phyloP scores from a whole-genome alignment of 2,888 invertebrate species.

The Geophilus truncorum region DNA sequence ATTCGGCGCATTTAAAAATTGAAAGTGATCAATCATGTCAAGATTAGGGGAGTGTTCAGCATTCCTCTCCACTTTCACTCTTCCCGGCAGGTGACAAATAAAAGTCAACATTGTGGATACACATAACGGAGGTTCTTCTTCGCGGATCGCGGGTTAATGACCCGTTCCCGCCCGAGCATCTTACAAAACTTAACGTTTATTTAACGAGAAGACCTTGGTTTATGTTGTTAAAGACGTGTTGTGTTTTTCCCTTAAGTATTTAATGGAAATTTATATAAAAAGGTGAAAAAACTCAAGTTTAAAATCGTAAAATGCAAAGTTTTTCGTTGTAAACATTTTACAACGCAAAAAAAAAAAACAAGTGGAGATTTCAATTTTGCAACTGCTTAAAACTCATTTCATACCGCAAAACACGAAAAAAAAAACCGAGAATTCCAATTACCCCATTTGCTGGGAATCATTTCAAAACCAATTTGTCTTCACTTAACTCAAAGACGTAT shows the following conservation, averaged over 20 bases:
- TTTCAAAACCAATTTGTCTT: background rate
- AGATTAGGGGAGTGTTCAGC: background rate
- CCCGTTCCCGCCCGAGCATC: too few relatives aligned
- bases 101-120: background rate
- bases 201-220: background rate
- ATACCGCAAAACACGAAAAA: too few relatives aligned
- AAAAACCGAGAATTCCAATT: background rate
- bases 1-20: background rate
- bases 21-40: constrained; percentile 20
- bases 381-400: too few relatives aligned
- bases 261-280: too few relatives aligned
- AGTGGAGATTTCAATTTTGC: too few relatives aligned
- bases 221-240: too few relatives aligned
- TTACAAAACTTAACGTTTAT: background rate
- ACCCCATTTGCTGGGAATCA: background rate
- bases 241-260: too few relatives aligned
- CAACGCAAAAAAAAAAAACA: too few relatives aligned
- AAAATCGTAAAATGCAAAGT: too few relatives aligned
- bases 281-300: too few relatives aligned
- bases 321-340: too few relatives aligned
- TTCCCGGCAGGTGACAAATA: background rate
- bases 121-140: background rate
- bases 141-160: background rate
- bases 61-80: background rate
- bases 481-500: background rate